Base-by-base conservation (phyloP, 2,888 invertebrate genomes). In the Phengaris alcon region DNA sequence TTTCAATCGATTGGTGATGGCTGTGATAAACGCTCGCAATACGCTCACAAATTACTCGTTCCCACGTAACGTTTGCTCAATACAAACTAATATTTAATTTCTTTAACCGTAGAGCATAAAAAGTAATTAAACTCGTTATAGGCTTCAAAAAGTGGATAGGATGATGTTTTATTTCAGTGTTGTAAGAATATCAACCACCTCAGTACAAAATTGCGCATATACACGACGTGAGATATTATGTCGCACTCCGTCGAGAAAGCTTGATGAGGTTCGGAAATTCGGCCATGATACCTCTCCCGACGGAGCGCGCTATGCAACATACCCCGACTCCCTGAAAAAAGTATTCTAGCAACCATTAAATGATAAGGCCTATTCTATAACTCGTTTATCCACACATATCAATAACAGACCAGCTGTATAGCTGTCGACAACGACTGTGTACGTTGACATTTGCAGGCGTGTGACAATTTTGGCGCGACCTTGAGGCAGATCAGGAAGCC, bases 401-500 rank as follows among this genome's bases (percentile, higher is more conserved):
- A 64, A 35, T 35, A 44, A 12, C 64, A 64, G 64, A 64, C 44
- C 64, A 64, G 64, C 64, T 64, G 64, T 64, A 12, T 22, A 1
- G 22, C 10, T 12, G 64, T 13, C 13, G 13, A 35, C 22, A 64
- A 35, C 35, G 12, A 64, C 13, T 10, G 59, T 64, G 22, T 22
- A 64, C 52, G 9, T 64, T 64, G 64, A 64, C 64, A 64, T 64
- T 64, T 64, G 64, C 70, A 51, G 51, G 64, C 15, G 35, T 64
- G 15, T 51, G 70, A 51, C 44, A 35, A 64, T 44, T 64, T 64
- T 44, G 64, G 64, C 64, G 12, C 64, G 64, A 64, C 64, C 64
- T 70, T 70, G 70, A 5, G 70, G n/a, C 70, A 12, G 15, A 70
- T 51, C 70, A 70, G 70, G 70, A 70, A 70, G 64, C 64, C 64